Evolutionary conservation across 2,888 invertebrate species (phyloP).

Genomic region (Drosophila melanosoma): DNA sequence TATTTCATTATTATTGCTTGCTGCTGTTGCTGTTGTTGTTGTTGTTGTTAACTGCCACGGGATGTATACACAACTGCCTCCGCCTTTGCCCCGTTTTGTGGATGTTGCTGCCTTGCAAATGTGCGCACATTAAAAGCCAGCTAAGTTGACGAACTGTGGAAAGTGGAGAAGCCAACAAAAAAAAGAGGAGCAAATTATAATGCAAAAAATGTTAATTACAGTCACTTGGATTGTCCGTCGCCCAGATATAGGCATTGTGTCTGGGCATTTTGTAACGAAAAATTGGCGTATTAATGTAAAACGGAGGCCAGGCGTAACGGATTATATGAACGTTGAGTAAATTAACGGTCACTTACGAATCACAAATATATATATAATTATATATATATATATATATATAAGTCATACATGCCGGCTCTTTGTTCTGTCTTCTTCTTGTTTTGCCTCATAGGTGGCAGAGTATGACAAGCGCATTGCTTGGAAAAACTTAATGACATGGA

Average conservation of each 20-base stretch:
- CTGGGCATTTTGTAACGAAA: constrained; percentile 46
- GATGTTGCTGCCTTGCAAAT: constrained; percentile 48
- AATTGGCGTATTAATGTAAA: constrained; percentile 74
- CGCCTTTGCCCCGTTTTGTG: constrained; percentile 17
- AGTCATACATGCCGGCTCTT: constrained; percentile 47
- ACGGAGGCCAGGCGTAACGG: constrained; percentile 70
- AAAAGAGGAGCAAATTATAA: constrained; percentile 75
- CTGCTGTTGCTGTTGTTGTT: neutral
- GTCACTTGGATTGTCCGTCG: constrained; percentile 48
- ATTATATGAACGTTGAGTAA: constrained; percentile 64
- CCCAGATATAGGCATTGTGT: constrained; percentile 46
- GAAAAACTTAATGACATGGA: constrained; percentile 71
- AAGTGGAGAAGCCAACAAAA: constrained; percentile 42
- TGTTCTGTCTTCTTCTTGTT: constrained; percentile 35
- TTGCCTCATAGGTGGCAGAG: constrained; percentile 32
- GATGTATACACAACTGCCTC: constrained; percentile 10
- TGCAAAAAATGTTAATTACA: constrained; percentile 75
- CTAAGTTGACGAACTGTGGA: constrained; percentile 29
- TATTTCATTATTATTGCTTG: constrained; percentile 17
- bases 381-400: neutral
- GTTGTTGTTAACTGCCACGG: constrained; percentile 24
- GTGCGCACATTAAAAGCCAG: constrained; percentile 69
- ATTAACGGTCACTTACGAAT: constrained; percentile 71
- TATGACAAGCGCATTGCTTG: constrained; percentile 62
- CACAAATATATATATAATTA: neutral